Evolutionary conservation across 1,140 invertebrate species (phyloP), one percentile per base, ranked within the genome.

Genomic region (Lepidotrigona ventralis): DNA sequence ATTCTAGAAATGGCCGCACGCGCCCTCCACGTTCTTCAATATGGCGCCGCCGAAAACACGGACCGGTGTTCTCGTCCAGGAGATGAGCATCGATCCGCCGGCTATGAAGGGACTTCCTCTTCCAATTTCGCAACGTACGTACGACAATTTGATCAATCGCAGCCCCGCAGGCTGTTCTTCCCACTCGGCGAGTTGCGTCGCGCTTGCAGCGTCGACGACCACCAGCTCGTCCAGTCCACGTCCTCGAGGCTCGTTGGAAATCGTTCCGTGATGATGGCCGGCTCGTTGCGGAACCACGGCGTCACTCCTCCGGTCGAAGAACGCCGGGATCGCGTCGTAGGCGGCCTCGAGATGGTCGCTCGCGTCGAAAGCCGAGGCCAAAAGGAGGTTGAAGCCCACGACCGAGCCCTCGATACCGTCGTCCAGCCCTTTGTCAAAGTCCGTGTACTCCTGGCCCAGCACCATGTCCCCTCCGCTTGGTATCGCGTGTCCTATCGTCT

Each of bases 371-470:
- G 95, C 95, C 21, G 96, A 95, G 1, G 92, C 91, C 54, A 96
- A 86, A 9, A 96, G 93, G 86, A 97, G 95, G 86, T 96, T 96
- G 87, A 96, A 96, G n/a, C 96, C 96, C 85, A 95, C 95, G 72
- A 96, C 94, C 83, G 96, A 94, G 9, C 96, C 96, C 92, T 96
- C 96, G 70, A 96, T 95, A 4, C 96, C 96, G 64, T 95, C 96
- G 70, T 95, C 95, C 39, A 95, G 89, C 23, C 95, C 94, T 89
- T 95, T 96, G 93, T 96, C 95, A 76, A 95, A 95, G 88, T 96
- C 95, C 11, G 95, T 95, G 84, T 95, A 96, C 85, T 96, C 96
- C 89, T 97, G 96, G 29, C 96, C 96, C 14, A 97, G 91, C 12
- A 96, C 96, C 8, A 96, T 92, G 79, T 96, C 96, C 4, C 96